Base-by-base conservation (phyloP, 2,113 vertebrate species). In the Rostratula benghalensis region DNA sequence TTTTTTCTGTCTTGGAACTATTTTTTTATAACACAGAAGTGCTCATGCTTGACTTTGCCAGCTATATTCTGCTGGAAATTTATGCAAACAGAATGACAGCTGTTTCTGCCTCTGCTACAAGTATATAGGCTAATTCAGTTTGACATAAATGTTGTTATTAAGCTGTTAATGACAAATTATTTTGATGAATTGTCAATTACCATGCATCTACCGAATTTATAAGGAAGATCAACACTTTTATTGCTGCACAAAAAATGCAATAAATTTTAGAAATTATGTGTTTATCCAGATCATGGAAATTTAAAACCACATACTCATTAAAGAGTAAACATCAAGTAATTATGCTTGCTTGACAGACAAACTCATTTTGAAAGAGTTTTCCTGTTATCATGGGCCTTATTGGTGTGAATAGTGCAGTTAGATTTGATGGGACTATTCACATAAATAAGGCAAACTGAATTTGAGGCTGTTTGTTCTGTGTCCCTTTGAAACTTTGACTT, bases 171-270 rank as follows among this genome's bases (percentile, higher is more conserved):
- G 79, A 57, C 67, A 73, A 96, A 83, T 96, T 94, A 87, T 93
- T 97, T 91, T 97, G 89, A 93, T 95, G 90, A 97, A 95, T 79
- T 95, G 73, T 45, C 61, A 91, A 78, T 70, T 94, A 93, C 90
- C 57, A 79, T 92, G 33, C 60, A 67, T 95, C 60, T 83, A 81
- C 39, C 74, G 60, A 87, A 15, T 81, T 94, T 95, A 95, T 71
- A 48, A 95, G 61, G 80, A 46, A 56, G 37, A 94, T 54, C 6
- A 15, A 57, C 0, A 1, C 8, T 81, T 89, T 46, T 46, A 78
- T 57, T 94, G n/a, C 64, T 59, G 51, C 56, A 74, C 33, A 91
- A 90, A 94, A 94, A 89, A 74, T 56, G 65, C 37, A 80, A 13
- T 79, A 61, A 35, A 77, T 92, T 92, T 94, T 41, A 6, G 2